Percentiles rank a stretch among this genome's conserved stretches.
Conservation (phyloP, 2,888 invertebrate genomes). For the Taenaris catops region DNA sequence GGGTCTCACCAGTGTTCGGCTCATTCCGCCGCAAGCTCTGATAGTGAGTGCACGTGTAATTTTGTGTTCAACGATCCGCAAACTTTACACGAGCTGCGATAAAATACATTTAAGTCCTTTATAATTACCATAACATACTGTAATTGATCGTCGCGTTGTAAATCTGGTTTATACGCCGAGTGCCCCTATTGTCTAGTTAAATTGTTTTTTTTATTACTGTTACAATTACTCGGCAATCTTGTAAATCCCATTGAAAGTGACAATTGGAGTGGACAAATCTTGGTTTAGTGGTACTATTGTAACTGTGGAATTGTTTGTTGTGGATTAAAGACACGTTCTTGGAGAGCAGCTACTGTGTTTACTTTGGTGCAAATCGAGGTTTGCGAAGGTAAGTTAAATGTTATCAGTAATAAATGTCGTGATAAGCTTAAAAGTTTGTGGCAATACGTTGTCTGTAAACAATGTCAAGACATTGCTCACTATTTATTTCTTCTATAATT, state of each 20-base stretch:
- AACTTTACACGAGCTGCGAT: slow-evolving; percentile 65
- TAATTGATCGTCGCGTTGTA: slow-evolving; percentile 4
- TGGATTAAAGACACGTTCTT: slow-evolving; percentile 33
- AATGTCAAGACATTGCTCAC: too few relatives aligned
- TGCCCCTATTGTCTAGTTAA: background rate
- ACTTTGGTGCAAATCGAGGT: slow-evolving; percentile 7
- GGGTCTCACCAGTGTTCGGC: slow-evolving; percentile 30
- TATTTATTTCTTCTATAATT: too few relatives aligned
- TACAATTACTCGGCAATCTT: too few relatives aligned
- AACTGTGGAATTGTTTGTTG: slow-evolving; percentile 52
- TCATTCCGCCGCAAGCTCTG: slow-evolving; percentile 60
- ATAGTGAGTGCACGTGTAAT: slow-evolving; percentile 37
- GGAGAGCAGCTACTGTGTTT: slow-evolving; percentile 18
- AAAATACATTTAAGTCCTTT: slow-evolving; percentile 27
- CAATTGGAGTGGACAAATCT: slow-evolving; percentile 49
- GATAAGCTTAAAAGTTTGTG: slow-evolving; percentile 2
- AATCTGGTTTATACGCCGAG: slow-evolving; percentile 5
- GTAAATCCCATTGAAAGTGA: slow-evolving; percentile 41
- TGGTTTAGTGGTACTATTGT: slow-evolving; percentile 39
- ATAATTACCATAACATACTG: slow-evolving; percentile 5
- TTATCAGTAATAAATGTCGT: background rate
- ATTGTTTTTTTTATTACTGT: background rate
- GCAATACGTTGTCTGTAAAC: too few relatives aligned
- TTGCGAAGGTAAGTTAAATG: slow-evolving; percentile 14
- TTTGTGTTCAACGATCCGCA: slow-evolving; percentile 30